Evolutionary conservation across 1,140 invertebrate species (phyloP).

Genomic region (Temnothorax longispinosus): DNA sequence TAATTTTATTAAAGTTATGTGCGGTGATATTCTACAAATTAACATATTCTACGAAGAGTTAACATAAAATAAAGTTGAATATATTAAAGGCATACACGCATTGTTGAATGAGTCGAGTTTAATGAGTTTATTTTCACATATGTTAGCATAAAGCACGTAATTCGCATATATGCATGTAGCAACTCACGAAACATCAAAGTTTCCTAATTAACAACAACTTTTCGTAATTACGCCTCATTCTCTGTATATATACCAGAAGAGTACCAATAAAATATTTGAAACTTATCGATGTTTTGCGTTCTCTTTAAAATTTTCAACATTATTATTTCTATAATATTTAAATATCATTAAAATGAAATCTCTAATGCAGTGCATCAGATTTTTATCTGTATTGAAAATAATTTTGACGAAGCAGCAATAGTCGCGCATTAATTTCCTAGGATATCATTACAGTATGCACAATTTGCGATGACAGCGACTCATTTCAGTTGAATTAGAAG

Average conservation of each 20-base stretch:
- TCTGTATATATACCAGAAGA: not conserved
- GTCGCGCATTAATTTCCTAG: not conserved
- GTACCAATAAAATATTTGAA: constrained; percentile 21
- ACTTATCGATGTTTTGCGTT: not conserved
- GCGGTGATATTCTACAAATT: not conserved
- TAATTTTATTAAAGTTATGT: constrained; percentile 15
- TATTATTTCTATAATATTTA: not conserved
- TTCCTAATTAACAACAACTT: constrained; percentile 54
- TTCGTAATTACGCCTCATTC: constrained; percentile 15
- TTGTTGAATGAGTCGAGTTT: constrained; percentile 39
- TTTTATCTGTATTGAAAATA: not conserved
- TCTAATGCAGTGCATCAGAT: not conserved
- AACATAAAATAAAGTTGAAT: not conserved
- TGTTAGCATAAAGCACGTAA: constrained; percentile 1
- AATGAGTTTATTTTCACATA: constrained; percentile 44
- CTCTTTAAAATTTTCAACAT: not conserved
- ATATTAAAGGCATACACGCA: not conserved
- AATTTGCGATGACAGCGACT: constrained; percentile 16
- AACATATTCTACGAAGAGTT: not conserved
- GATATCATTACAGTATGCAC: not conserved
- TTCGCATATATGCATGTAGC: not conserved
- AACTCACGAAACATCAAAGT: constrained; percentile 30
- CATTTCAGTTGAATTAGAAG: constrained; percentile 49
- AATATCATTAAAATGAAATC: not conserved
- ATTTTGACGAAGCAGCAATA: not conserved